These are phyloP conservation scores for Alcis repandata DNA, from an alignment of 2,888 invertebrate genomes.

Conservation along the genomic window DNA sequence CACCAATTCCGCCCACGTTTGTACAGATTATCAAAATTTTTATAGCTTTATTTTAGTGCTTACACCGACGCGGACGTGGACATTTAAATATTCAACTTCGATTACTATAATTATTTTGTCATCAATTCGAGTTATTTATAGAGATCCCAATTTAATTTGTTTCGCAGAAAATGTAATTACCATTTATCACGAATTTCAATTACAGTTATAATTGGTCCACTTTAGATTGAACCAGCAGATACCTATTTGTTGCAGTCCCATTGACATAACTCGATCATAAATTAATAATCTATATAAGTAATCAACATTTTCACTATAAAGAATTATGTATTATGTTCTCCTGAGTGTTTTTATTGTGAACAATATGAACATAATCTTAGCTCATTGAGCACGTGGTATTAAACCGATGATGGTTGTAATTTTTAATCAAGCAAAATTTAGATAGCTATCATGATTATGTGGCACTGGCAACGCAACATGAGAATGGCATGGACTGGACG, in stretches of 20 bases:
- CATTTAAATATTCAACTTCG: not conserved
- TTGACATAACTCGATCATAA: not conserved
- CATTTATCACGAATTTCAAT: constrained; percentile 24
- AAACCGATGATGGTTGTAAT: no score
- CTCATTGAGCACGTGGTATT: no score
- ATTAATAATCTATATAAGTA: not conserved
- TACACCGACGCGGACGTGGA: not conserved
- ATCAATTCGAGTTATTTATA: constrained; percentile 15
- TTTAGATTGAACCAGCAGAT: constrained; percentile 14
- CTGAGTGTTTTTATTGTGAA: no score
- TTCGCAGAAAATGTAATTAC: constrained; percentile 26
- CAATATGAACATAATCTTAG: no score
- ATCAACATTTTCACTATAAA: not conserved
- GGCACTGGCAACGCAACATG: not conserved
- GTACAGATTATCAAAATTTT: constrained; percentile 16
- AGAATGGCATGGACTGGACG: not conserved
- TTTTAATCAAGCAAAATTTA: no score
- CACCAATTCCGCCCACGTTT: constrained; percentile 46
- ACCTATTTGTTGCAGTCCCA: constrained; percentile 8
- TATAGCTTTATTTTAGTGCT: not conserved
- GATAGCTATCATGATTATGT: no score
- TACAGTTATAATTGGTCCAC: constrained; percentile 22
- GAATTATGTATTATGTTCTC: not conserved
- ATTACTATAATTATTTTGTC: not conserved
- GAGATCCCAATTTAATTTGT: constrained; percentile 19